Percentiles rank a stretch among this genome's conserved stretches.
These are phyloP conservation scores for Acrocera orbiculus DNA, from an alignment of 2,888 invertebrate genomes.

Conservation along the genomic window DNA sequence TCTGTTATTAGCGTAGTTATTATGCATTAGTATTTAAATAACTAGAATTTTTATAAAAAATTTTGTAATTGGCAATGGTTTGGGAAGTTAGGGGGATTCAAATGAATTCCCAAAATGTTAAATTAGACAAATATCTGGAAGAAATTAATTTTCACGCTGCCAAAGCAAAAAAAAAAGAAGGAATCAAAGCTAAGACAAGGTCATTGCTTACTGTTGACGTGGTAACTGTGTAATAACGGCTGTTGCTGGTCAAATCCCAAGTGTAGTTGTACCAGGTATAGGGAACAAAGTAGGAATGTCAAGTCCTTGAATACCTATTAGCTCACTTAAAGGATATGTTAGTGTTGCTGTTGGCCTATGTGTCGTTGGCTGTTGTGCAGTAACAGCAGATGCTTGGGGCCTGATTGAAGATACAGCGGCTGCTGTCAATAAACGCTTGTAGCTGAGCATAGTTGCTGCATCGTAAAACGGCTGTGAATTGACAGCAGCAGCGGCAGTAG, in stretches of 20 bases:
- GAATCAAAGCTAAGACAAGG: slow-evolving; percentile 1
- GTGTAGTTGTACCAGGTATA: slow-evolving; percentile 45
- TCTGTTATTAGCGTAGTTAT: too few relatives aligned
- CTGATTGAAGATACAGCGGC: slow-evolving; percentile 27
- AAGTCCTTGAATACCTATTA: slow-evolving; percentile 51
- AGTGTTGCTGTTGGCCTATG: slow-evolving; percentile 36
- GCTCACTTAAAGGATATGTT: slow-evolving; percentile 50
- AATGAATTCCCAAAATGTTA: too few relatives aligned
- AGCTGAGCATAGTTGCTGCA: slow-evolving; percentile 28
- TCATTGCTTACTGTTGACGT: slow-evolving; percentile 18
- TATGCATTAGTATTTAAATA: too few relatives aligned
- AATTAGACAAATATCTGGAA: too few relatives aligned
- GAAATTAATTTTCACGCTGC: too few relatives aligned
- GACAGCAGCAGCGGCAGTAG: slow-evolving; percentile 43
- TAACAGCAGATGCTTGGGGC: slow-evolving; percentile 16
- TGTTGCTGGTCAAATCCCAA: slow-evolving; percentile 48
- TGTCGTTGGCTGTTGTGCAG: slow-evolving; percentile 32
- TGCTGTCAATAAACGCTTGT: slow-evolving; percentile 30
- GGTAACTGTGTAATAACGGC: slow-evolving; percentile 26
- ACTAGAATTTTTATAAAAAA: too few relatives aligned
- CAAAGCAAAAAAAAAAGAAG: background rate
- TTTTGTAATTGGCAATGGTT: too few relatives aligned
- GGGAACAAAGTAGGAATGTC: slow-evolving; percentile 49
- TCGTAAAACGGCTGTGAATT: slow-evolving; percentile 36
- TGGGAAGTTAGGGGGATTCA: too few relatives aligned